Evolutionary conservation across 2,797 vertebrate genomes (phyloP), one percentile per base, ranked within the genome.

Genomic region (Thamnophis elegans): DNA sequence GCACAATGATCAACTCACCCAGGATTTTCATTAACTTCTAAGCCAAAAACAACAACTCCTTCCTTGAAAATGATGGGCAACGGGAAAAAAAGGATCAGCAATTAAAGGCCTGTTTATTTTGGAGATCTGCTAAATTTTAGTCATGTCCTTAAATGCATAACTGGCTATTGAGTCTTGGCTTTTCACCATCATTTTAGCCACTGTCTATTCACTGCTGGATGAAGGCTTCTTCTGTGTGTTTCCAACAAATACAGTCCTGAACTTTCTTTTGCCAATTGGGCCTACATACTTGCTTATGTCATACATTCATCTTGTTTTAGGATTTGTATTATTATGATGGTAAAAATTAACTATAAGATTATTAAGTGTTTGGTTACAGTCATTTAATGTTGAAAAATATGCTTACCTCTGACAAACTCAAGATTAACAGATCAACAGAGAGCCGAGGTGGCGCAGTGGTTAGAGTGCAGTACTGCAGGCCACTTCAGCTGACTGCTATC

Each of bases 291-390:
- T 25, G 59, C 59, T 60, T 58, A 59, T 25, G 20, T 59, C 20
- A 59, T 25, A 2, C 8, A 60, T 60, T 22, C 59, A 60, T 60
- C 22, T 60, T 22, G 58, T 59, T 59, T 59, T 59, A 59, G 6
- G 20, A 22, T 59, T 60, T 60, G 42, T 94, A 93, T 1, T 32
- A 54, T 89, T 87, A 55, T 92, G 56, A n/a, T 89, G 89, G 89
- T 56, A 28, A 92, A 89, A 0, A 18, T 85, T 90, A 91, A 82
- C 91, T 94, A 94, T 94, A 94, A 93, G 89, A 60, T 4, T 7
- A 12, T 5, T 4, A 13, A 93, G 89, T 2, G 32, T n/a, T 26
- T 0, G 8, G 42, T 4, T 36, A 58, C 22, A 53, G 91, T 26
- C 1, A 4, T 0, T 82, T 32, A 5, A 85, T 88, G 18, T 0